Evolutionary conservation across 2,797 vertebrate species (phyloP), one percentile per base, ranked within the genome.

Genomic region (Propithecus perrieri): DNA sequence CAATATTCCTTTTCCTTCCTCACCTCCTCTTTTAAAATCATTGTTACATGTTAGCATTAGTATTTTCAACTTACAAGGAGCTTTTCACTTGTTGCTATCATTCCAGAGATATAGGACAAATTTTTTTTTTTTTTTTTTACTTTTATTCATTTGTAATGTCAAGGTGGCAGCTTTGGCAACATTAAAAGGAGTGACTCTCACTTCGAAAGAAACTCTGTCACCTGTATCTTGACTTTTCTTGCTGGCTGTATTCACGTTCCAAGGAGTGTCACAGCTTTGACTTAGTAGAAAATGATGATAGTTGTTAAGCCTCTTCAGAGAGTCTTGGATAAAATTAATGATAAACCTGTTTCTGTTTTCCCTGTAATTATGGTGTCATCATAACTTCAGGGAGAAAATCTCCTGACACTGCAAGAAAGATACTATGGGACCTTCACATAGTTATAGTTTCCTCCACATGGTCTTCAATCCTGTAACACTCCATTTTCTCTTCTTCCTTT

Each of bases 361-460:
- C 85, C 88, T 93, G 67, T 95, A 89, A 95, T 81, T 74, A 85
- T 11, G 48, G 76, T 10, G 13, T 79, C 2, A 26, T 95, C 63
- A 9, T 95, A 0, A 43, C 75, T 41, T 18, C n/a, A 30, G 24
- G 90, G 55, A 97, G 50, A 76, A n/a, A 8, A 7, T 94, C 53
- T 96, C 41, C 46, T 76, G 28, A 80, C 57, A 59, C 30, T 41
- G 20, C 28, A 9, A 28, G 41, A 22, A 14, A 93, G 72, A 80
- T 46, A 92, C 91, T 90, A 26, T 41, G 85, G 80, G 33, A 71
- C 92, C 41, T 94, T 95, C 38, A 43, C 13, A 20, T 13, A 33
- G n/a, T 22, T 85, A 83, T 20, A 5, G 35, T 35, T 80, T 22
- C 48, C 65, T 92, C 83, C 59, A 88, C 15, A 2, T 7, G 4